These are phyloP conservation scores for Ichneumon xanthorius DNA, from an alignment of 2,888 invertebrate species.

Conservation along the genomic window DNA sequence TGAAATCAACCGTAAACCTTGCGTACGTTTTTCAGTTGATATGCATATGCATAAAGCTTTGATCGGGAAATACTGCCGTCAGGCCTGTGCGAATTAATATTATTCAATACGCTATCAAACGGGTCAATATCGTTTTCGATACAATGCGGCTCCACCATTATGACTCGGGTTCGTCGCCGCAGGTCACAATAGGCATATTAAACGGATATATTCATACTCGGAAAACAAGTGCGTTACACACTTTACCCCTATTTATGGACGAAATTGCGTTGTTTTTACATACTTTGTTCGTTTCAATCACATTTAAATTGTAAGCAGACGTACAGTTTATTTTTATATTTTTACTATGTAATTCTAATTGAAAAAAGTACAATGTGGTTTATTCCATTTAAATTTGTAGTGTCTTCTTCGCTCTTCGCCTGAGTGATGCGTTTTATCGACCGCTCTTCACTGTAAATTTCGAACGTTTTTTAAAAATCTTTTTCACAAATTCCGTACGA, in stretches of 20 bases:
- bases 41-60: not conserved
- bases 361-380: not conserved
- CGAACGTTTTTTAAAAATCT: not conserved
- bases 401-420: not conserved
- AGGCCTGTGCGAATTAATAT: not conserved
- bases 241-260: not conserved
- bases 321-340: not conserved
- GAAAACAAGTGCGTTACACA: not conserved
- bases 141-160: not conserved
- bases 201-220: not conserved
- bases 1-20: not conserved
- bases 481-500: not conserved
- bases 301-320: not conserved
- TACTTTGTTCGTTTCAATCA: not conserved
- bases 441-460: not conserved
- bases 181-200: not conserved
- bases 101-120: not conserved
- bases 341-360: not conserved
- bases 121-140: not conserved
- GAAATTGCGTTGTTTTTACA: not conserved
- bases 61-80: not conserved
- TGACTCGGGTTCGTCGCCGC: not conserved
- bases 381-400: not conserved
- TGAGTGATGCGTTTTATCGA: not conserved
- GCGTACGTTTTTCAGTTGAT: not conserved